Evolutionary conservation across 1,140 invertebrate genomes (phyloP).

Genomic region (Heliconius eleuchia): DNA sequence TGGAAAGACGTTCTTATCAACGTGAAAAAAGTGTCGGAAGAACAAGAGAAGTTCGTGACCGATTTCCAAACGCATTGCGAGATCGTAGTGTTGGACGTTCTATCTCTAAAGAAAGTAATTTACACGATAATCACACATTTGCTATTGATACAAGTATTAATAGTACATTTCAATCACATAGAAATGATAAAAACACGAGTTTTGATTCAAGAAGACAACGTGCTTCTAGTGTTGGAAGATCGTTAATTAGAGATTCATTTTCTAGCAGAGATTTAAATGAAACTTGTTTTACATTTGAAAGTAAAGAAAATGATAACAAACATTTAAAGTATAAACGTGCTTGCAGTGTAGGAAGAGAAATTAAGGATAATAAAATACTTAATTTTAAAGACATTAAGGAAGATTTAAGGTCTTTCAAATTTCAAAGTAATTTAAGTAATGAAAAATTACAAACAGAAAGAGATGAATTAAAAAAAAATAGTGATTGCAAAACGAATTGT

Average conservation of each 20-base stretch:
- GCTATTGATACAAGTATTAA: slow-evolving; percentile 65
- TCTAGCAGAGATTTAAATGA: slow-evolving; percentile 19
- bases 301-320: slow-evolving; percentile 27
- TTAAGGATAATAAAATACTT: slow-evolving; percentile 29
- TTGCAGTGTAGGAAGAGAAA: slow-evolving; percentile 65
- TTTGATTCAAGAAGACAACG: slow-evolving; percentile 62
- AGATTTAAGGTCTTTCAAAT: slow-evolving; percentile 59
- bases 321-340: slow-evolving; percentile 52
- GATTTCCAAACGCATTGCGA: slow-evolving; percentile 3
- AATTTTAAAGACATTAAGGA: slow-evolving; percentile 66
- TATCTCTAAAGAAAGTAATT: slow-evolving; percentile 41
- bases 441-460: slow-evolving; percentile 22
- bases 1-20: slow-evolving; percentile 36
- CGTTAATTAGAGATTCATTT: slow-evolving; percentile 38
- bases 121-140: slow-evolving; percentile 58
- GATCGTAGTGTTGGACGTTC: slow-evolving; percentile 16
- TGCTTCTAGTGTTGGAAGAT: slow-evolving; percentile 64
- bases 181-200: slow-evolving; percentile 28
- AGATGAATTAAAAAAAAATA: not conserved
- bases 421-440: slow-evolving; percentile 36
- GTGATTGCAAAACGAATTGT: slow-evolving; percentile 17
- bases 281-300: slow-evolving; percentile 14
- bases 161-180: slow-evolving; percentile 54
- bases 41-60: not conserved
- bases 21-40: slow-evolving; percentile 42